Conservation (phyloP, 2,113 vertebrate species). For the Nycticebus coucang region DNA sequence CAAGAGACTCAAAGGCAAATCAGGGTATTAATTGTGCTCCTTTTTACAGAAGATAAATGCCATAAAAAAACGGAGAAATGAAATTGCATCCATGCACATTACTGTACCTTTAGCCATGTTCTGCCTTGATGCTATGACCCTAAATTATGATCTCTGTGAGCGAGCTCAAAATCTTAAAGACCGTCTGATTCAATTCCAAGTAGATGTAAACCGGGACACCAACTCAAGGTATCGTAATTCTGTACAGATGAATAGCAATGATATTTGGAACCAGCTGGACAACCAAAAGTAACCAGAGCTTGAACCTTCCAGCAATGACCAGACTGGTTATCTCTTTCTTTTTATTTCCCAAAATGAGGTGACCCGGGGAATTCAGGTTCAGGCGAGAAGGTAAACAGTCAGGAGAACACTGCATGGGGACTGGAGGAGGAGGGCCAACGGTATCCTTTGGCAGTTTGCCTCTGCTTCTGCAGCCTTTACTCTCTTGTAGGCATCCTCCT, state of each 20-base stretch:
- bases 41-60: conserved; percentile 87
- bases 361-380: not conserved
- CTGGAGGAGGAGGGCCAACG: not conserved
- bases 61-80: conserved; percentile 84
- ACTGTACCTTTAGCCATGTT: conserved; percentile 92
- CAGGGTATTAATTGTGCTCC: conserved; percentile 22
- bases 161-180: conserved; percentile 87
- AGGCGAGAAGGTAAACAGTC: not conserved
- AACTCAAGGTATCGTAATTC: conserved; percentile 87
- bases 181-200: conserved; percentile 86
- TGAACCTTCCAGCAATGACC: not conserved
- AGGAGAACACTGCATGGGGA: not conserved
- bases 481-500: not conserved
- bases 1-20: not conserved
- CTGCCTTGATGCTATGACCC: conserved; percentile 87
- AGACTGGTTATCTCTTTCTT: not conserved
- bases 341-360: not conserved
- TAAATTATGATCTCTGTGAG: conserved; percentile 91
- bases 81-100: conserved; percentile 89
- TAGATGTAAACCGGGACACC: conserved; percentile 88
- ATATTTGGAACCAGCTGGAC: not conserved
- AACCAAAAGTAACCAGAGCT: not conserved
- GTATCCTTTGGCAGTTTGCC: not conserved
- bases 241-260: not conserved
- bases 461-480: not conserved